phyloP scores from a whole-genome alignment of 2,888 invertebrate genomes.

The Pseudanteris insignis region DNA sequence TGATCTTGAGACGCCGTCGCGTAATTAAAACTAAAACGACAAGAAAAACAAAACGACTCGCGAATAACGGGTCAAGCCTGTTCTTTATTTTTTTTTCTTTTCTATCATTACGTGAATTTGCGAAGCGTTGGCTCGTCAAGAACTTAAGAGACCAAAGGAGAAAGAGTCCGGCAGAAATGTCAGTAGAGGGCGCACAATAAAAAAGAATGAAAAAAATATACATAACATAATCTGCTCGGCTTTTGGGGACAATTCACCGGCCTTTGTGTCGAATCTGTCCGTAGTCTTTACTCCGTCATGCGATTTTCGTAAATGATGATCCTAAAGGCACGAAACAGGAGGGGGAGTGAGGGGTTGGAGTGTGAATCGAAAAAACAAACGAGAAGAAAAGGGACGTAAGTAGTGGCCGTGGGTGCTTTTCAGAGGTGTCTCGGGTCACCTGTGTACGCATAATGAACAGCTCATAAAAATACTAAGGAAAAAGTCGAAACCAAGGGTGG shows the following conservation, averaged over 20 bases:
- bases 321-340: constrained; percentile 19
- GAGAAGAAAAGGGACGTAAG: constrained; percentile 46
- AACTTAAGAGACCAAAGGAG: constrained; percentile 9
- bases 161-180: too few relatives aligned
- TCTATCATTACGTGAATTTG: constrained; percentile 38
- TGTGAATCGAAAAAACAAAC: too few relatives aligned
- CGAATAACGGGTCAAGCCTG: constrained; percentile 29
- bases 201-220: too few relatives aligned
- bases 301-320: constrained; percentile 58
- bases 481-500: constrained; percentile 34
- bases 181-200: too few relatives aligned
- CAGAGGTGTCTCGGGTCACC: constrained; percentile 51
- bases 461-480: constrained; percentile 63
- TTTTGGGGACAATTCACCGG: too few relatives aligned
- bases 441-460: constrained; percentile 57
- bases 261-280: too few relatives aligned
- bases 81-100: too few relatives aligned
- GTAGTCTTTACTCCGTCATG: constrained; percentile 54
- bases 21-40: constrained; percentile 23
- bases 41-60: constrained; percentile 6
- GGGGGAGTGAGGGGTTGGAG: too few relatives aligned
- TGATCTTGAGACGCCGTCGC: too few relatives aligned
- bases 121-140: constrained; percentile 29
- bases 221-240: too few relatives aligned
- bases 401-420: constrained; percentile 53